phyloP scores from a whole-genome alignment of 37 sponge, comb jelly and placozoan genomes.

The Bolinopsis microptera region DNA sequence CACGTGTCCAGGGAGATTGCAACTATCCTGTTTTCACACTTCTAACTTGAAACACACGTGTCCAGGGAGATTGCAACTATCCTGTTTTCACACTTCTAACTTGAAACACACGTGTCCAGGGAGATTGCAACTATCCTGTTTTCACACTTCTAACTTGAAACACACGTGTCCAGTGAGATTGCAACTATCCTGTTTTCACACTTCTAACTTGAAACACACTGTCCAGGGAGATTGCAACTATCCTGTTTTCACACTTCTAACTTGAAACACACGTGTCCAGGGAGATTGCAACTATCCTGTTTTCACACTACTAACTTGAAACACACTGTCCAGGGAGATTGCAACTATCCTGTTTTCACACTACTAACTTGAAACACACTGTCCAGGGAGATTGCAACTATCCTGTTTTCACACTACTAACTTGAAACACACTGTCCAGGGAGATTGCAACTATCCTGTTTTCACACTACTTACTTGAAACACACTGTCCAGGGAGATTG shows the following conservation, averaged over 20 bases:
- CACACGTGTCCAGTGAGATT: not conserved
- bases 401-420: not conserved
- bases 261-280: not conserved
- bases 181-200: not conserved
- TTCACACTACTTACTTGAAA: not conserved
- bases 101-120: not conserved
- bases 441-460: not conserved
- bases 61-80: not conserved
- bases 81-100: not conserved
- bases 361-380: not conserved
- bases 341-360: not conserved
- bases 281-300: not conserved
- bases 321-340: not conserved
- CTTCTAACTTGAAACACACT: not conserved
- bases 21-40: not conserved
- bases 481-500: not conserved
- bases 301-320: not conserved
- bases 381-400: not conserved
- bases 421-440: not conserved
- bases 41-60: not conserved
- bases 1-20: not conserved
- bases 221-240: not conserved
- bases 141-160: not conserved
- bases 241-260: not conserved
- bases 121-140: not conserved